Percentiles rank a stretch among this genome's conserved stretches.
These are phyloP conservation scores for Pangasius sanitwongsei DNA, from an alignment of 2,797 vertebrate genomes.

Conservation along the genomic window DNA sequence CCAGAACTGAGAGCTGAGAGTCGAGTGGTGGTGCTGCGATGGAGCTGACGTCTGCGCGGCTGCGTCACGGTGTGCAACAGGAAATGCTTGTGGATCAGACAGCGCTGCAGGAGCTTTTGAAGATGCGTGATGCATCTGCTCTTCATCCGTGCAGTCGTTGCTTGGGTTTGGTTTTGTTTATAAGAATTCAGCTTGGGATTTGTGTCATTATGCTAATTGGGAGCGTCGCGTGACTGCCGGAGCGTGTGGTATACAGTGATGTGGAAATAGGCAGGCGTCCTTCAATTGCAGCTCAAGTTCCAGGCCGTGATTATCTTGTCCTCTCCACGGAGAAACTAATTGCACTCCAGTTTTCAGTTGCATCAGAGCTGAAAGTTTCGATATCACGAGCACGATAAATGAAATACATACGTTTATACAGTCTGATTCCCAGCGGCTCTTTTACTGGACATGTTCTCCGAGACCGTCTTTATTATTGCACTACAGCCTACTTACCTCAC, in stretches of 20 bases:
- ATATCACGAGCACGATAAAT: neutral
- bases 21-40: neutral
- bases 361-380: neutral
- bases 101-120: slow-evolving; percentile 23
- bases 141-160: slow-evolving; percentile 13
- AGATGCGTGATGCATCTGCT: slow-evolving; percentile 21
- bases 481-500: too few species aligned
- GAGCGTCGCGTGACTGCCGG: slow-evolving; percentile 1
- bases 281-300: neutral
- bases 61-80: slow-evolving; percentile 34
- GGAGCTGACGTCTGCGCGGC: neutral
- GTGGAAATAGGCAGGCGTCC: neutral
- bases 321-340: neutral
- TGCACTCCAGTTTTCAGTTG: neutral
- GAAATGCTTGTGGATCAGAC: slow-evolving; percentile 33
- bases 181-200: slow-evolving; percentile 20
- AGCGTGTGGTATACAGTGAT: neutral
- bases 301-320: neutral
- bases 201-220: slow-evolving; percentile 23
- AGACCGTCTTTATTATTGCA: neutral
- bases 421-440: too few species aligned
- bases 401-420: neutral
- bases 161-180: slow-evolving; percentile 17
- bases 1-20: neutral
- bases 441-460: neutral